Evolutionary conservation across 1,140 invertebrate genomes (phyloP).

Genomic region (Papilio polytes): DNA sequence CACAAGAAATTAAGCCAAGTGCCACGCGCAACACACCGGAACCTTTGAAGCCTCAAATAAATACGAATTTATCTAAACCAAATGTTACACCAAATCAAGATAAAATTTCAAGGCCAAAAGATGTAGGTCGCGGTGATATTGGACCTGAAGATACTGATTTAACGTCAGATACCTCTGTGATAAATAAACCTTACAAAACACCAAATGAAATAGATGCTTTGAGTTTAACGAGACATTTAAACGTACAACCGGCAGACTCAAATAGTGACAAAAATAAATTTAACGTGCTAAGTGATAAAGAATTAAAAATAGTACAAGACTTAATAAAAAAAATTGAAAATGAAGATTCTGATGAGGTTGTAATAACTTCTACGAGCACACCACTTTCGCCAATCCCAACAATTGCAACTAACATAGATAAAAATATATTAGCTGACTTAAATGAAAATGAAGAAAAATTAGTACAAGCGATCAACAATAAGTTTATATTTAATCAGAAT

Average conservation of each 20-base stretch:
- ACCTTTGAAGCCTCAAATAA: slow-evolving; percentile 37
- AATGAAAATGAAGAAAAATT: slow-evolving; percentile 24
- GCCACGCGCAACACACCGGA: slow-evolving; percentile 34
- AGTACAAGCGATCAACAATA: not conserved
- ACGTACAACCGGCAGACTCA: slow-evolving; percentile 4
- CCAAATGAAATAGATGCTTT: slow-evolving; percentile 51
- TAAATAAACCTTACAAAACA: slow-evolving; percentile 46
- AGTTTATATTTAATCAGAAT: slow-evolving; percentile 5
- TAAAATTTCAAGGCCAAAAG: slow-evolving; percentile 33
- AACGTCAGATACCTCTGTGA: slow-evolving; percentile 13
- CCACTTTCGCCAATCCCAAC: not conserved
- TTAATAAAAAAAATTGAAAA: not conserved
- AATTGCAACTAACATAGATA: not conserved
- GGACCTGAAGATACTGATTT: slow-evolving; percentile 49
- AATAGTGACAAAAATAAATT: slow-evolving; percentile 14
- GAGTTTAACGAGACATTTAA: slow-evolving; percentile 40
- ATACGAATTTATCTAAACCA: slow-evolving; percentile 32
- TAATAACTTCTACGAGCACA: not conserved
- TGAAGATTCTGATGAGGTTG: not conserved
- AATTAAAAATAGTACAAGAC: slow-evolving; percentile 29
- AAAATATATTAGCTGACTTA: slow-evolving; percentile 4
- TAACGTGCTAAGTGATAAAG: slow-evolving; percentile 9
- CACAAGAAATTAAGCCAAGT: slow-evolving; percentile 38
- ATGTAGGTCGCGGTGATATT: slow-evolving; percentile 58
- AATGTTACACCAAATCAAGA: not conserved